A percentile compares a stretch with the other conserved stretches of the same genome.
Evolutionary conservation across 2,888 invertebrate species (phyloP).

Genomic region (Heliconius charithonia): DNA sequence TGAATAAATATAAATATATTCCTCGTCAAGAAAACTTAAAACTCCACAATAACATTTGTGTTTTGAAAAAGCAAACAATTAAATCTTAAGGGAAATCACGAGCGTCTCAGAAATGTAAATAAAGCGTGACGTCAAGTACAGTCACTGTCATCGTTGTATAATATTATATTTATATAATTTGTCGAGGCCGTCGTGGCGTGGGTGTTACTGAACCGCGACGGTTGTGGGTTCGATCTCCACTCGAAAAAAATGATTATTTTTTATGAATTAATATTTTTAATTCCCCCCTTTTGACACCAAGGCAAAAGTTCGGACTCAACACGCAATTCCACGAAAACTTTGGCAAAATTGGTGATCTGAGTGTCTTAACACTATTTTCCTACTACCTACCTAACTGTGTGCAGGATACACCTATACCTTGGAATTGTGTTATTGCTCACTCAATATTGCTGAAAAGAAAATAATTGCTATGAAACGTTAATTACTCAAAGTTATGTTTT

Average conservation of each 20-base stretch:
- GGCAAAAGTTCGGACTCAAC: too few species aligned
- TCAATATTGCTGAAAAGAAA: slow-evolving; percentile 25
- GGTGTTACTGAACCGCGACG: too few species aligned
- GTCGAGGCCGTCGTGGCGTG: too few species aligned
- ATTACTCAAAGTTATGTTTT: neutral
- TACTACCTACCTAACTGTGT: too few species aligned
- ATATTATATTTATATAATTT: too few species aligned
- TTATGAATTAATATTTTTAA: too few species aligned
- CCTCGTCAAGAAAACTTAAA: neutral
- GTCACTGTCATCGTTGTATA: slow-evolving; percentile 8
- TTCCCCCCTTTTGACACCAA: too few species aligned
- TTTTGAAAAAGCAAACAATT: slow-evolving; percentile 19
- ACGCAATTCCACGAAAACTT: too few species aligned
- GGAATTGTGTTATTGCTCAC: slow-evolving; percentile 20
- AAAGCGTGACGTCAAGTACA: slow-evolving; percentile 27
- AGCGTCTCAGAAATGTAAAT: slow-evolving; percentile 23
- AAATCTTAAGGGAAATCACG: slow-evolving; percentile 29
- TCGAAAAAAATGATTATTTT: too few species aligned
- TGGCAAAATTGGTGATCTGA: too few species aligned
- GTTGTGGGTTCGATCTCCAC: too few species aligned
- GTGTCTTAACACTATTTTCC: too few species aligned
- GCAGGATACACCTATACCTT: neutral
- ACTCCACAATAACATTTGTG: neutral
- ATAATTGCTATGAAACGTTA: neutral
- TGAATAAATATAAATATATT: neutral